Conservation (phyloP, 2,888 invertebrate species). For the Ormyrus labotus region DNA sequence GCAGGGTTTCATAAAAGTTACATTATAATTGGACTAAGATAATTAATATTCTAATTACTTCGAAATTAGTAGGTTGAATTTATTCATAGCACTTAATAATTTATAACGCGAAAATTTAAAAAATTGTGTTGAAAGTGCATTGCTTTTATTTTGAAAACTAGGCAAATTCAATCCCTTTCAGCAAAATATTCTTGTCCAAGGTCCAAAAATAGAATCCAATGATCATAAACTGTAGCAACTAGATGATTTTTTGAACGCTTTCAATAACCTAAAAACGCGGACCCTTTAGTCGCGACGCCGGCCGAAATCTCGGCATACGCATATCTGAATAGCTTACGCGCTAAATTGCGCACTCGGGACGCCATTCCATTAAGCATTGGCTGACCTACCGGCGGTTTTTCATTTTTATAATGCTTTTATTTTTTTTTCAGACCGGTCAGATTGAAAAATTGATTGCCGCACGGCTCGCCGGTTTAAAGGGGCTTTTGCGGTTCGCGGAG, state of each 20-base stretch:
- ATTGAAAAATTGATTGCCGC: slow-evolving; percentile 39
- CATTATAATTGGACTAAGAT: too few relatives aligned
- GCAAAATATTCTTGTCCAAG: not conserved
- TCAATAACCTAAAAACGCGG: too few relatives aligned
- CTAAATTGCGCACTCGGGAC: slow-evolving; percentile 36
- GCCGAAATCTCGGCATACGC: not conserved
- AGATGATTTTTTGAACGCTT: too few relatives aligned
- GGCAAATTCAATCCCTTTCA: not conserved
- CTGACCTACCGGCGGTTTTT: slow-evolving; percentile 22
- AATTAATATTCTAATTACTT: too few relatives aligned
- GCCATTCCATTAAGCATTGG: slow-evolving; percentile 32
- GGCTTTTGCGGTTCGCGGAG: slow-evolving; percentile 16
- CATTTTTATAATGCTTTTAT: slow-evolving; percentile 33
- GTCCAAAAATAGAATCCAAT: not conserved
- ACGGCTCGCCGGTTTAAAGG: slow-evolving; percentile 11
- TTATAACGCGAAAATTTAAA: too few relatives aligned
- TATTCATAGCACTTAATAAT: too few relatives aligned
- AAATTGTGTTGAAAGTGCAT: too few relatives aligned
- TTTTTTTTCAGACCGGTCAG: slow-evolving; percentile 9
- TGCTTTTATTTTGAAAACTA: too few relatives aligned
- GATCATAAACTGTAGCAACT: not conserved
- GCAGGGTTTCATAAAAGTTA: too few relatives aligned
- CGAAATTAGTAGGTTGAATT: too few relatives aligned
- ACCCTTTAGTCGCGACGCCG: not conserved
- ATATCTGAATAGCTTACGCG: not conserved